Base-by-base conservation (phyloP, 2,797 vertebrate species). In the Mus caroli region DNA sequence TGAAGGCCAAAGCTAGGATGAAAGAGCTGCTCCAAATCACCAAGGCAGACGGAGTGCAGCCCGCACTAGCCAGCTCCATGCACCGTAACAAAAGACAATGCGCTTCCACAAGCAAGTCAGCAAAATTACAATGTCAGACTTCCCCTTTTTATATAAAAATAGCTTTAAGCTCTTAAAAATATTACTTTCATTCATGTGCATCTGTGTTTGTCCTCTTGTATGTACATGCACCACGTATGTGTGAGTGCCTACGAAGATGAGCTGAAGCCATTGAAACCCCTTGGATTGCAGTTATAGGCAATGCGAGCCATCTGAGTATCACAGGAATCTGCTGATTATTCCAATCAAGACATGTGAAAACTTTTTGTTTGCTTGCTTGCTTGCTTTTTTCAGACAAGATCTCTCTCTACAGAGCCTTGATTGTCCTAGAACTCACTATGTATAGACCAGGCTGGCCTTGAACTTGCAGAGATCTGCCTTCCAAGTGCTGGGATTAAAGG, bases 261-360 rank as follows among this genome's bases (percentile, higher is more conserved):
- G 78, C 12, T 22, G 34, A 37, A 22, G 52, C 9, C 52, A 80
- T 3, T 0, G 31, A 12, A 69, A 26, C 6, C 10, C 46, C 20
- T 15, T 52, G 62, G 31, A 52, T 46, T 52, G 46, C 20, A 20
- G 31, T 24, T 37, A 69, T 2, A n/a, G 19, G 62, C 11, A 34
- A 22, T 13, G 17, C 34, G 60, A 46, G 28, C 28, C 43, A 20
- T 10, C n/a, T 31, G 28, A 92, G 2, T 62, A 80, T 60, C 43
- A 77, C 13, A 56, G 58, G 67, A 77, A 84, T 6, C 58, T 24
- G 4, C 9, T 85, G 26, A 88, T 60, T 78, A 60, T n/a, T 83
- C 84, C 78, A 94, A 87, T 73, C 28, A 92, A 94, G 17, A 75
- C 28, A 60, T 7, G 54, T 92, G 60, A 91, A 14, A 80, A 12